Conservation (phyloP, 2,797 vertebrate genomes). For the Manis pentadactyla region DNA sequence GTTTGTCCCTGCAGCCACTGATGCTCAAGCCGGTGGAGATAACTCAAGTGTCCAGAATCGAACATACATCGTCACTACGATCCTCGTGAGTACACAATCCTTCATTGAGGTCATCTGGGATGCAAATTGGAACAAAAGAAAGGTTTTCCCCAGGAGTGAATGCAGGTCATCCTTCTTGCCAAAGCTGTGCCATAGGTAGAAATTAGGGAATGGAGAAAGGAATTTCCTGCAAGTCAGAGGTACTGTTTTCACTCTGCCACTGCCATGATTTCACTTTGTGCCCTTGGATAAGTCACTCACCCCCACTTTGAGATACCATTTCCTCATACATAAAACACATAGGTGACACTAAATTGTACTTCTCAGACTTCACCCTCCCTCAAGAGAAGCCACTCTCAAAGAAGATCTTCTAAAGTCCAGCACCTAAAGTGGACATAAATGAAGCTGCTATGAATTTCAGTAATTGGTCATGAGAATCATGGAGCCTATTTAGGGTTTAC, state of each 20-base stretch:
- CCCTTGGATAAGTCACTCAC: background rate
- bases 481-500: background rate
- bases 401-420: background rate
- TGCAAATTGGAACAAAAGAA: background rate
- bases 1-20: constrained; percentile 93
- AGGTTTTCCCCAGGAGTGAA: background rate
- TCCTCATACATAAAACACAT: background rate
- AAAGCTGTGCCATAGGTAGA: background rate
- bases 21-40: constrained; percentile 92
- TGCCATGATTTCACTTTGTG: background rate
- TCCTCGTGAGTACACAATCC: constrained; percentile 91
- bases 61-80: constrained; percentile 98
- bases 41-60: constrained; percentile 95
- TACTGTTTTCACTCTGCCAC: background rate
- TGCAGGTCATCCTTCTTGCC: background rate
- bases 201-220: background rate
- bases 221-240: background rate
- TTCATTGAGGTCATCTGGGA: background rate
- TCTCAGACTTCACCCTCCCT: background rate
- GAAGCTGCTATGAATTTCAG: background rate
- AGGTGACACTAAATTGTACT: background rate
- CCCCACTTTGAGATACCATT: background rate
- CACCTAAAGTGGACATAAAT: background rate
- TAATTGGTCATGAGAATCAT: background rate
- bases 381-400: constrained; percentile 3